Evolutionary conservation across 2,888 invertebrate species (phyloP).

Genomic region (Alviniconcha strummeri): DNA sequence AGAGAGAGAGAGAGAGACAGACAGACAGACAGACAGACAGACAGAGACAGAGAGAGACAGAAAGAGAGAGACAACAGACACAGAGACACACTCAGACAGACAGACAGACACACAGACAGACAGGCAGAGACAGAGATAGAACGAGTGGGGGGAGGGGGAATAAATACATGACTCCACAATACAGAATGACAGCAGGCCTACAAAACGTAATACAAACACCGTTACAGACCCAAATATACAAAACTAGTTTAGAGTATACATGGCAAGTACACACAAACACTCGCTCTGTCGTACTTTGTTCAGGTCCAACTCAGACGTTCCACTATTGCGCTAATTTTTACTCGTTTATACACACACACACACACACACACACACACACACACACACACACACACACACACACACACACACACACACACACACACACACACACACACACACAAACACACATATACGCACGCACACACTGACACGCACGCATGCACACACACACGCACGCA

Average conservation of each 20-base stretch:
- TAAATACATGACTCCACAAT: background rate
- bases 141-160: background rate
- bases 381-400: background rate
- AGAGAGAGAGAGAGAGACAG: background rate
- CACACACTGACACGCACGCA: too few relatives aligned
- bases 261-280: background rate
- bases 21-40: background rate
- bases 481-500: background rate
- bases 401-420: background rate
- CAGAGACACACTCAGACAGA: background rate
- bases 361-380: background rate
- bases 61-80: background rate
- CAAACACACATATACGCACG: background rate
- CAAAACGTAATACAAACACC: too few relatives aligned
- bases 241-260: background rate
- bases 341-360: background rate
- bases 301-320: background rate
- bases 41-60: background rate
- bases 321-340: background rate
- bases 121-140: background rate
- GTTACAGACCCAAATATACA: background rate
- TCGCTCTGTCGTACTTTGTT: background rate
- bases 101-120: background rate
- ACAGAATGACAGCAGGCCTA: too few relatives aligned
- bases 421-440: background rate